These are phyloP conservation scores for Trachelipus rathkii DNA, from an alignment of 1,140 invertebrate species.

Conservation along the genomic window DNA sequence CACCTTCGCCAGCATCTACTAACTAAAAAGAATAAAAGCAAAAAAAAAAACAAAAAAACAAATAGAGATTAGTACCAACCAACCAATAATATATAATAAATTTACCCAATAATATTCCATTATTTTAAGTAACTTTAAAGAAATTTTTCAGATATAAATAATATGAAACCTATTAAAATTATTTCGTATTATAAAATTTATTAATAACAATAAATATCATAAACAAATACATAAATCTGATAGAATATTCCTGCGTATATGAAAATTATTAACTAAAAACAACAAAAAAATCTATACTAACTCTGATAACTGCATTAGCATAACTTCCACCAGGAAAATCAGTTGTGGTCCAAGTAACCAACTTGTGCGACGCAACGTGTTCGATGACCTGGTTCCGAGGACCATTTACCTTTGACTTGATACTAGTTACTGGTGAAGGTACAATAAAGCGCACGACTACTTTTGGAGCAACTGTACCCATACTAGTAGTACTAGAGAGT, in stretches of 20 bases:
- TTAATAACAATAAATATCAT: no score
- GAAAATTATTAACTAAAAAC: no score
- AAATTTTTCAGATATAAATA: no score
- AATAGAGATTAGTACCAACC: no score
- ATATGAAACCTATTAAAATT: no score
- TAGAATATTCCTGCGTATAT: no score
- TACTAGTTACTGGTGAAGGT: background rate
- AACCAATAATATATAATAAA: no score
- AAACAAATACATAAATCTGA: no score
- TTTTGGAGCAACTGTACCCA: background rate
- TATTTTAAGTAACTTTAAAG: no score
- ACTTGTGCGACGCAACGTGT: background rate
- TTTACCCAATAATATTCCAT: no score
- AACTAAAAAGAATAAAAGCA: slow-evolving; percentile 19
- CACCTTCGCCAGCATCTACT: slow-evolving; percentile 34
- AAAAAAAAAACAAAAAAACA: no score
- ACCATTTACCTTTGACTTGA: background rate
- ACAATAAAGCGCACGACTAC: background rate
- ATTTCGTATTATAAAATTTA: no score
- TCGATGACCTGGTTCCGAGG: background rate
- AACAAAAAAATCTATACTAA: background rate
- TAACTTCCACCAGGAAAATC: background rate
- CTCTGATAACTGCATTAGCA: background rate
- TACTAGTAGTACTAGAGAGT: background rate
- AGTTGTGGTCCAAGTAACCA: background rate